Evolutionary conservation across 2,113 vertebrate genomes (phyloP).

Genomic region (Phylloscopus whistleri): DNA sequence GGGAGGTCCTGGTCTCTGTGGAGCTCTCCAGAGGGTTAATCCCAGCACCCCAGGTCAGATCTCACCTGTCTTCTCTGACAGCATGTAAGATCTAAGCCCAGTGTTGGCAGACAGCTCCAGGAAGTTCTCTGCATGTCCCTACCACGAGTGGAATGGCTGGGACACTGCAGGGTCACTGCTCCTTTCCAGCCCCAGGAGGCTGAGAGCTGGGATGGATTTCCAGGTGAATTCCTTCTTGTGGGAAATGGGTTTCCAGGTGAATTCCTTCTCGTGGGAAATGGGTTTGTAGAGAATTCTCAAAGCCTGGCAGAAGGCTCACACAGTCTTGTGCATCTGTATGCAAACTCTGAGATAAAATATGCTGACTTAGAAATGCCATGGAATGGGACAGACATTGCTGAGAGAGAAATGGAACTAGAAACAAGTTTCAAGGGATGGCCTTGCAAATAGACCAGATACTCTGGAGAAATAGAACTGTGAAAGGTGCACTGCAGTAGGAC

Average conservation of each 20-base stretch:
- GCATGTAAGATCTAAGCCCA: rapidly evolving
- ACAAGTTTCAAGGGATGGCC: too few relatives aligned
- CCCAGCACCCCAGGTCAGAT: neutral
- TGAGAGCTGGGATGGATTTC: neutral
- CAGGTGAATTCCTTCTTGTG: neutral
- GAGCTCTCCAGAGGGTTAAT: neutral
- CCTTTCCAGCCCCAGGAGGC: neutral
- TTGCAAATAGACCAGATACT: too few relatives aligned
- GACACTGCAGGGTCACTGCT: neutral
- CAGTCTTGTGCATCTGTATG: neutral
- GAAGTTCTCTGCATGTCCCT: rapidly evolving
- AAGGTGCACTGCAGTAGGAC: too few relatives aligned
- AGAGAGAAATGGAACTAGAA: too few relatives aligned
- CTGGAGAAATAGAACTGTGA: too few relatives aligned
- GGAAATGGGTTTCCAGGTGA: neutral
- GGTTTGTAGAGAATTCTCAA: neutral
- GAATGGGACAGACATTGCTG: too few relatives aligned
- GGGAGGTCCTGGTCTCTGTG: neutral
- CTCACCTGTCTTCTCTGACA: neutral
- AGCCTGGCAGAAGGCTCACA: neutral
- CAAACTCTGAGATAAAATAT: too few relatives aligned
- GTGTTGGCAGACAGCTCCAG: rapidly evolving
- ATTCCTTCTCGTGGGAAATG: neutral
- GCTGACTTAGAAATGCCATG: too few relatives aligned
- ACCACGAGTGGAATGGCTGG: rapidly evolving